Evolutionary conservation across 2,888 invertebrate genomes (phyloP).

Genomic region (Acleris laterana): DNA sequence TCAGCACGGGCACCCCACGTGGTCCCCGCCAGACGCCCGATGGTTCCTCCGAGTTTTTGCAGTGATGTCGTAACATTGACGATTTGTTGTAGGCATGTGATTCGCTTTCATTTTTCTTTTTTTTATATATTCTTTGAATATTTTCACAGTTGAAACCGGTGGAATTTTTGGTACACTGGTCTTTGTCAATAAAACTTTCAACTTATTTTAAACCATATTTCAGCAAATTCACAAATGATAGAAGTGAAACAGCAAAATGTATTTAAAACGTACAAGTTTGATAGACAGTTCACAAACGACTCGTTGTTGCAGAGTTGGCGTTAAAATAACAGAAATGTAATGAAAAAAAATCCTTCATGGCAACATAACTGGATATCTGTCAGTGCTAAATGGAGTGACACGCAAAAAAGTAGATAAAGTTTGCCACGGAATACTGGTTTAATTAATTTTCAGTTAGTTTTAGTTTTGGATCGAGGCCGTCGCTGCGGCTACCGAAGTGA

Average conservation of each 20-base stretch:
- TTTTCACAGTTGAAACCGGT: too few relatives aligned
- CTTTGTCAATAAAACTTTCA: too few relatives aligned
- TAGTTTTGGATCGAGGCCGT: conserved; percentile 6
- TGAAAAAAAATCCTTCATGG: not conserved
- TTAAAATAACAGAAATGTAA: not conserved
- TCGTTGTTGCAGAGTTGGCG: not conserved
- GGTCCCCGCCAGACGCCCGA: too few relatives aligned
- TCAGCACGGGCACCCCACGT: too few relatives aligned
- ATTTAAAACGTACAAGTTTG: not conserved
- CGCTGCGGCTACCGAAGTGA: not conserved
- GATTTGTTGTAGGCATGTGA: too few relatives aligned
- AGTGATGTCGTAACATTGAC: too few relatives aligned
- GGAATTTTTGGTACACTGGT: too few relatives aligned
- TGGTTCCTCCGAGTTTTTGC: too few relatives aligned
- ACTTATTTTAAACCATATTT: not conserved
- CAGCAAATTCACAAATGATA: not conserved
- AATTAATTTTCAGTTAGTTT: conserved; percentile 30
- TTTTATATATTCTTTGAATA: too few relatives aligned
- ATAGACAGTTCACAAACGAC: not conserved
- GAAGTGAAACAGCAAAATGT: too few relatives aligned
- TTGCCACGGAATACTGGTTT: conserved; percentile 12
- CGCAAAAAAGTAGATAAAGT: conserved; percentile 15
- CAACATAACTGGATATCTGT: conserved; percentile 5
- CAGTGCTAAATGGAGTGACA: conserved; percentile 17
- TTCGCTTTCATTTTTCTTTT: too few relatives aligned